These are phyloP conservation scores for Tetraodon nigroviridis DNA, from an alignment of 2,113 vertebrate genomes.

Conservation along the genomic window DNA sequence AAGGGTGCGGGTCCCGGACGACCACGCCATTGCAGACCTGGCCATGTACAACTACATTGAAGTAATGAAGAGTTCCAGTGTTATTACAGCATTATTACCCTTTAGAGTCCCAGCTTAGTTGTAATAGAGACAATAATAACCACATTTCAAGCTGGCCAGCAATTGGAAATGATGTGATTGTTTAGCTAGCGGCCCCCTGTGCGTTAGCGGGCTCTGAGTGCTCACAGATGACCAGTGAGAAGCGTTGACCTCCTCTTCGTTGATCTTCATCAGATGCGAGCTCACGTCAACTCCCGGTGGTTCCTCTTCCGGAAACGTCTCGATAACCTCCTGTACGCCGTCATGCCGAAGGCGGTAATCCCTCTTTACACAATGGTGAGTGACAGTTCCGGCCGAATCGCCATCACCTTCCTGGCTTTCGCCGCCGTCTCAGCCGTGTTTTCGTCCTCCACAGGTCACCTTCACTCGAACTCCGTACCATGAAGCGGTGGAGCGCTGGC, in stretches of 20 bases:
- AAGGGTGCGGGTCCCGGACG: slow-evolving; percentile 86
- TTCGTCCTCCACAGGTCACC: slow-evolving; percentile 76
- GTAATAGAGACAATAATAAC: too few relatives aligned
- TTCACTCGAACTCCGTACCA: slow-evolving; percentile 94
- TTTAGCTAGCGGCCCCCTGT: too few relatives aligned
- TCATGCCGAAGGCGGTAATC: slow-evolving; percentile 85
- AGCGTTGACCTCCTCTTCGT: not conserved
- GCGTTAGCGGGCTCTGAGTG: too few relatives aligned
- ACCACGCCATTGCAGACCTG: slow-evolving; percentile 89
- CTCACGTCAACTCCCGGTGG: slow-evolving; percentile 88
- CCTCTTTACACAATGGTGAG: slow-evolving; percentile 88
- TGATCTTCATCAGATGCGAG: slow-evolving; percentile 88
- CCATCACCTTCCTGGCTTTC: too few relatives aligned
- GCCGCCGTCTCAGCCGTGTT: not conserved
- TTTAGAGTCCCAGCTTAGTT: too few relatives aligned
- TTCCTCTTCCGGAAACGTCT: slow-evolving; percentile 85
- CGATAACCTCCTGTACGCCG: slow-evolving; percentile 79
- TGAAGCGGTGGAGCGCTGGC: slow-evolving; percentile 81
- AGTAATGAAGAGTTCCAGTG: slow-evolving; percentile 61
- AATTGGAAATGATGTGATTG: too few relatives aligned
- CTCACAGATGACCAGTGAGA: not conserved
- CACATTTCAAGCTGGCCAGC: too few relatives aligned
- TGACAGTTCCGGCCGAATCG: not conserved
- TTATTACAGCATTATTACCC: too few relatives aligned
- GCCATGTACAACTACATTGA: slow-evolving; percentile 98